Conservation (phyloP, 2,888 invertebrate species). For the Zonitis immaculata region DNA sequence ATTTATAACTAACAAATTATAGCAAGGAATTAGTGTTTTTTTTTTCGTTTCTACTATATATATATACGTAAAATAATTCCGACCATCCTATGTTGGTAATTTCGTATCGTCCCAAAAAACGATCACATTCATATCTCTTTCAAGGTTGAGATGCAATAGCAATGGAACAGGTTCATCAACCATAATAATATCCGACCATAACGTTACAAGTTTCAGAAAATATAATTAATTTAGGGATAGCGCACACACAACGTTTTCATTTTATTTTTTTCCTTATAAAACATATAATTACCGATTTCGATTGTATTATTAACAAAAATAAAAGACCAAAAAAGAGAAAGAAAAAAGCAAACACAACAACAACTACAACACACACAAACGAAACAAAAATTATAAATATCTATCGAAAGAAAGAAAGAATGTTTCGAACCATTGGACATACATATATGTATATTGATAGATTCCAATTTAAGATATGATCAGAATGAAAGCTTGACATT, state of each 20-base stretch:
- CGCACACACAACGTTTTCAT: neutral
- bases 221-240: neutral
- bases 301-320: neutral
- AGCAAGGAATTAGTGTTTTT: neutral
- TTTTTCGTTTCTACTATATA: neutral
- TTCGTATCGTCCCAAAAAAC: slow-evolving; percentile 5
- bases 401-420: neutral
- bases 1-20: no score
- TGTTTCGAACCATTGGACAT: neutral
- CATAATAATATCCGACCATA: neutral
- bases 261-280: no score
- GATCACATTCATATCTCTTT: neutral
- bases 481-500: neutral
- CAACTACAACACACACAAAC: no score
- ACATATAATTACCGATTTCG: neutral
- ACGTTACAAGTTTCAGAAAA: neutral
- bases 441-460: no score
- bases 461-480: neutral
- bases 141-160: neutral
- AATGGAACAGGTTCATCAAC: neutral
- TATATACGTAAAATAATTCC: slow-evolving; percentile 7
- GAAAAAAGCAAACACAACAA: no score
- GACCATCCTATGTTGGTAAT: slow-evolving; percentile 7
- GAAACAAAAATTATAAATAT: neutral
- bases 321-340: no score